Evolutionary conservation across 2,797 vertebrate species (phyloP).

Genomic region (Siniperca obscura): DNA sequence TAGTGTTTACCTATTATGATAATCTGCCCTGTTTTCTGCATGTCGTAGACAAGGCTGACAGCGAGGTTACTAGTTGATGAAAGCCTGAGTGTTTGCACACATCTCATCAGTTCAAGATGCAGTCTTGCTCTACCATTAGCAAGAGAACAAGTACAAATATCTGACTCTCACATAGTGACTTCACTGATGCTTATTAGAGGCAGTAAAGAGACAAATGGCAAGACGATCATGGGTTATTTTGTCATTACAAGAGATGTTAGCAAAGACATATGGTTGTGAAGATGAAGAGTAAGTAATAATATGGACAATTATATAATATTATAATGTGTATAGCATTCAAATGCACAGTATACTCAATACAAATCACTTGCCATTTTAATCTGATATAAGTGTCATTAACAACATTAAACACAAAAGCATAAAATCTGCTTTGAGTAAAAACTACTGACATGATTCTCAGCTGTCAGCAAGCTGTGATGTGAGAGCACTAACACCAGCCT

Average conservation of each 20-base stretch:
- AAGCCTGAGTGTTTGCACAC: conserved; percentile 16
- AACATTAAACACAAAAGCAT: conserved; percentile 1
- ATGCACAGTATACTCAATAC: not conserved
- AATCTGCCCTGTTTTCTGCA: conserved; percentile 20
- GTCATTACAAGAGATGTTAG: not conserved
- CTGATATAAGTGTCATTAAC: not conserved
- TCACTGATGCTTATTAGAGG: conserved; percentile 15
- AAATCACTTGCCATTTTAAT: not conserved
- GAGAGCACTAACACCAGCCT: not conserved
- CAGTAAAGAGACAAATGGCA: conserved; percentile 1
- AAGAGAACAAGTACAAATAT: not conserved
- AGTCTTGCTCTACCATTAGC: conserved; percentile 15
- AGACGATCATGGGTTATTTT: not conserved
- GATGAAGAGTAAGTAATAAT: not conserved
- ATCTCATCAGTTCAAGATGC: conserved; percentile 22
- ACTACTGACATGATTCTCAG: conserved; percentile 17
- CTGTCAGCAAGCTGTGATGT: conserved; percentile 31
- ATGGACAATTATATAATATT: not conserved
- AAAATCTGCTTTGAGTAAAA: conserved; percentile 16
- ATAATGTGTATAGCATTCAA: not conserved
- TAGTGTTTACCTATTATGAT: not conserved
- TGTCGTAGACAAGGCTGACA: conserved; percentile 1
- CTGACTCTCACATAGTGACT: not conserved
- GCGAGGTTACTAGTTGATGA: conserved; percentile 1
- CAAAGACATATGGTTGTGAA: not conserved